Evolutionary conservation across 2,888 invertebrate genomes (phyloP), one percentile per base, ranked within the genome.

Genomic region (Tanytarsus gracilentus): DNA sequence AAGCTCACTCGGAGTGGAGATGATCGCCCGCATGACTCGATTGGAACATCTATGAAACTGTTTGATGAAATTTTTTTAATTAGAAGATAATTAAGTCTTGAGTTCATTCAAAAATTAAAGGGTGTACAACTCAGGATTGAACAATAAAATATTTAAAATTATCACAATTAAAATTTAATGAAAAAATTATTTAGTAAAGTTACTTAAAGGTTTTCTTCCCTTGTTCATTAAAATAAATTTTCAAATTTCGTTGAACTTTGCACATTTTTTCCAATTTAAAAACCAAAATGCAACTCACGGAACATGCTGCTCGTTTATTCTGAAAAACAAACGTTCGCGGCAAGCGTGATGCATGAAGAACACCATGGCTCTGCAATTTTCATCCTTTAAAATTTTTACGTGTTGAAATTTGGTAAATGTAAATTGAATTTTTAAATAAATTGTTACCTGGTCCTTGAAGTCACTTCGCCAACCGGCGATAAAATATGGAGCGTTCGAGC

Each of bases 391-490:
- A 21, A 25, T 44, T 11, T 44, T 44, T 11, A 48, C n/a, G 23
- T 21, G 21, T 6, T 4, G 2, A 48, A 48, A 21, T 5, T 30
- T 48, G 23, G n/a, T 18, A 14, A 27, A 27, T 33, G 11, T 9
- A 23, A 52, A 30, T 52, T 52, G n/a, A 1, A 4, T 21, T 52
- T 16, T 18, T 14, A 33, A n/a, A 2, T 40, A 26, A 29, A 55
- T 64, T 66, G 61, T 64, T 64, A 73, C 74, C 69, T 74, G 74
- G 68, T 82, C 82, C 64, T 79, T 79, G 68, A 88, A 90, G 71
- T 91, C 90, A 64, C 90, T 88, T 68, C 88, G 87, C 90, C 90
- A 90, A 4, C 90, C 90, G 1, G 88, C 86, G 64, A 91, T 76
- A 65, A 88, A 86, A 67, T 88, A 85, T 0, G 90, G 86, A 2